Base-by-base conservation (phyloP, 2,888 invertebrate species). In the Buathra laborator region DNA sequence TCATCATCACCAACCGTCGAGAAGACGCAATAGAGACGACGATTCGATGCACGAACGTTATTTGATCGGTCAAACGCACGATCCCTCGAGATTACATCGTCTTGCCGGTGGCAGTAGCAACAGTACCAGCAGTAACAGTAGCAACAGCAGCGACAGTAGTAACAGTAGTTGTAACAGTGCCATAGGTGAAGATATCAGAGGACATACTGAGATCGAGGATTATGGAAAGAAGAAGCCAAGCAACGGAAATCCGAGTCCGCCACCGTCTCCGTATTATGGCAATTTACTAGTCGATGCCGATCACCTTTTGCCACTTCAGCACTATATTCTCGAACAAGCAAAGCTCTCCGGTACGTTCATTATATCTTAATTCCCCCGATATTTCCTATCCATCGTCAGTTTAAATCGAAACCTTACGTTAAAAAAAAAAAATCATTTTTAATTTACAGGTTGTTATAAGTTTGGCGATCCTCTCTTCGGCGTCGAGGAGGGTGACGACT, bases 281-380 rank as follows among this genome's bases (percentile, higher is more conserved):
- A 93, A 93, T 83, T 88, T 93, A 19, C 83, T 93, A 78, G 90
- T 94, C 62, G 94, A 94, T 80, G 91, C 94, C 88, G 95, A 96
- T 89, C 97, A 98, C 92, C 94, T 98, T 86, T 94, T 98, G 90
- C 98, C 98, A 10, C 94, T 98, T 86, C 98, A 98, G 93, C 97
- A 98, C 94, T 98, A 98, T 92, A 97, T 98, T 89, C 95, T 98
- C 90, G 98, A 98, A 91, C 98, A 98, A 94, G 97, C 97, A 0
- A 97, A 97, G 90, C 94, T 96, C 66, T 96, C 96, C 84, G 96
- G 96, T 96, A 88, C 32, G 70, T 59, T 51, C 51, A 19, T 10
- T 77, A 53, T 44, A 16, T 44, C 37, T 5, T 37, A 9, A 37
- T 24, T 24, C 24, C 24, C 2, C 24, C 5, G 37, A 37, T 0